Conservation (phyloP, 2,797 vertebrate genomes). For the Takifugu ocellatus region DNA sequence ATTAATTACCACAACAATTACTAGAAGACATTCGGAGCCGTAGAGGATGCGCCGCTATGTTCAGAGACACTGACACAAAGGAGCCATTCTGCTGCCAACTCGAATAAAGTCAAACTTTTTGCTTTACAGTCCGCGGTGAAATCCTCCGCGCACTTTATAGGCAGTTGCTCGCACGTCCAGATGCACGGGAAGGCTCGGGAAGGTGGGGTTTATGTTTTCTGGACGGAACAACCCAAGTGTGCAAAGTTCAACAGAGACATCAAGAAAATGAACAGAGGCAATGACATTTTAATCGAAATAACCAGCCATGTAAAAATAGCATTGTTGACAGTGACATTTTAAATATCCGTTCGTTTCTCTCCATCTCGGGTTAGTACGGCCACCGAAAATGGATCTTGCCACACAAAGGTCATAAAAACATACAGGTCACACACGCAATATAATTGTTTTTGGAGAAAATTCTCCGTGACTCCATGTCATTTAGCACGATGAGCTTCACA, state of each 20-base stretch:
- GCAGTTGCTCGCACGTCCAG: no score
- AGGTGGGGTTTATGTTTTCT: slow-evolving; percentile 70
- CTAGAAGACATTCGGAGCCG: slow-evolving; percentile 39
- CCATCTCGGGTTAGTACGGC: not conserved
- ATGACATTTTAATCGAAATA: slow-evolving; percentile 78
- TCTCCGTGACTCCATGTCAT: no score
- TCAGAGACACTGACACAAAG: no score
- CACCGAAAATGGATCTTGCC: no score
- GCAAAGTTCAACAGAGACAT: slow-evolving; percentile 81
- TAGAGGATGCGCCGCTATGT: slow-evolving; percentile 8
- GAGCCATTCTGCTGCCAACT: no score
- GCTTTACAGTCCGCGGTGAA: slow-evolving; percentile 3
- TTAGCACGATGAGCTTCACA: no score
- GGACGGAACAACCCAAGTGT: slow-evolving; percentile 77
- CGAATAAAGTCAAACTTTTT: no score
- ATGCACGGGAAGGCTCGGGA: slow-evolving; percentile 1
- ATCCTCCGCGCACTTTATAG: not conserved
- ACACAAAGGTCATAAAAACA: no score
- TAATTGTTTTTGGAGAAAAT: no score
- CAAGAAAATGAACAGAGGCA: slow-evolving; percentile 73
- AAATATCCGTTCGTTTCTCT: slow-evolving; percentile 56
- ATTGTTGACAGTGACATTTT: slow-evolving; percentile 64
- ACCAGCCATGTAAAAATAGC: slow-evolving; percentile 65
- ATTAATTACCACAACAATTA: slow-evolving; percentile 42
- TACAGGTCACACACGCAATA: no score